Percentiles rank a stretch among this genome's conserved stretches.
phyloP scores from a whole-genome alignment of 2,888 invertebrate genomes.

The Lissonota sp. region DNA sequence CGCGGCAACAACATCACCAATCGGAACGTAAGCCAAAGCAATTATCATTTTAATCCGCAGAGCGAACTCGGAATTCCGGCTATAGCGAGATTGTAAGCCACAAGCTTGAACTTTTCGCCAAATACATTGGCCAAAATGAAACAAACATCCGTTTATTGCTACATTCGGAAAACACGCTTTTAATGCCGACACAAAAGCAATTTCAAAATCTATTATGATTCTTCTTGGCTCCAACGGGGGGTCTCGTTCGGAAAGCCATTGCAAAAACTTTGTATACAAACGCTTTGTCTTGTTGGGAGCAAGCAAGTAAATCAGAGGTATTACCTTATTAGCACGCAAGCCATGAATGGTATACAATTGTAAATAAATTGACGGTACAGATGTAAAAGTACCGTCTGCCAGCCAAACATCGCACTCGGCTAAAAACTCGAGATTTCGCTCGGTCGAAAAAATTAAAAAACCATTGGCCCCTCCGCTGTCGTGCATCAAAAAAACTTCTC shows the following conservation, averaged over 20 bases:
- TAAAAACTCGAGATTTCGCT: no score
- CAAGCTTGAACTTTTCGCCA: slow-evolving; percentile 37
- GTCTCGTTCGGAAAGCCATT: slow-evolving; percentile 22
- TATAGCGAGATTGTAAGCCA: slow-evolving; percentile 24
- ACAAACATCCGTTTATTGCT: slow-evolving; percentile 25
- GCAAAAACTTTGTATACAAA: slow-evolving; percentile 45
- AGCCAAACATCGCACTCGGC: no score
- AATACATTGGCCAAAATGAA: slow-evolving; percentile 41
- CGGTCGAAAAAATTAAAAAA: no score
- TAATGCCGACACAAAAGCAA: slow-evolving; percentile 26
- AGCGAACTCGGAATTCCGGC: slow-evolving; percentile 1
- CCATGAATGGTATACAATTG: slow-evolving; percentile 24
- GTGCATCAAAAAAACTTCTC: slow-evolving; percentile 3
- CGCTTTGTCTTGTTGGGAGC: slow-evolving; percentile 36
- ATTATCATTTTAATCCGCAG: slow-evolving; percentile 2
- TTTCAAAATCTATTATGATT: slow-evolving; percentile 32
- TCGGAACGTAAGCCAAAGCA: slow-evolving; percentile 12
- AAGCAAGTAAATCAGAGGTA: slow-evolving; percentile 38
- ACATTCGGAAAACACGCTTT: slow-evolving; percentile 13
- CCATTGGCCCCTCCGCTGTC: no score
- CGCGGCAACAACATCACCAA: slow-evolving; percentile 3
- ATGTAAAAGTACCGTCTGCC: no score
- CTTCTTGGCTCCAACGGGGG: slow-evolving; percentile 10
- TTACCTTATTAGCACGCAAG: slow-evolving; percentile 34
- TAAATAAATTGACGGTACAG: slow-evolving; percentile 35